Base-by-base conservation (phyloP, 2,888 invertebrate species). In the Selenia dentaria region DNA sequence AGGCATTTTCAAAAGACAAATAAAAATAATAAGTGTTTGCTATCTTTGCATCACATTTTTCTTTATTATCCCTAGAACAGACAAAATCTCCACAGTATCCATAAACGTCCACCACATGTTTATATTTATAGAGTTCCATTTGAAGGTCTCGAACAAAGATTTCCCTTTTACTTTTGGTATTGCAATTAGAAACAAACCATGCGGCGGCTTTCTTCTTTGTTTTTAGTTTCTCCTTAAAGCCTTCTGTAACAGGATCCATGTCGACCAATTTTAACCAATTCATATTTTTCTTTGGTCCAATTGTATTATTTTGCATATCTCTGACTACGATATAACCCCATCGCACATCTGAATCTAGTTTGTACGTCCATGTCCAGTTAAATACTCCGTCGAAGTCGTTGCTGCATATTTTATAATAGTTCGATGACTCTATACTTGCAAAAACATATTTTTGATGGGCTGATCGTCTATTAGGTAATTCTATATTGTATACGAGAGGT, bases 331-430 rank as follows among this genome's bases (percentile, higher is more conserved):
- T 61, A 38, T 83, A 83, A 1, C 74, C 70, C 66, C 70, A 74
- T 2, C 58, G 56, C 1, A 78, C 60, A 46, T 85, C 80, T 1
- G 83, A 83, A 48, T 78, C 67, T 6, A 83, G 51, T 49, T 48
- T 72, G 39, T 71, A 85, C 0, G 83, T 83, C 73, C 78, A 78
- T 0, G 83, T 83, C 83, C 83, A 83, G 39, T 85, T 84, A 35
- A 83, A 84, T 43, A 64, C 79, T 1, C 55, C 52, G 26, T 87
- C 63, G 1, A 73, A 73, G 8, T 32, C 43, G 2, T 54, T 27
- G 3, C 62, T 50, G 24, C 76, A 77, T 0, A 68, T 39, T 0
- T 76, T 73, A 47, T 80, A 81, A 33, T 75, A 59, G 2, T 66
- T 61, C 3, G 82, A 46, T 1, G 85, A 80, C 51, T 85, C 85